Evolutionary conservation across 1,140 invertebrate species (phyloP).

Genomic region (Drosophila murphyi): DNA sequence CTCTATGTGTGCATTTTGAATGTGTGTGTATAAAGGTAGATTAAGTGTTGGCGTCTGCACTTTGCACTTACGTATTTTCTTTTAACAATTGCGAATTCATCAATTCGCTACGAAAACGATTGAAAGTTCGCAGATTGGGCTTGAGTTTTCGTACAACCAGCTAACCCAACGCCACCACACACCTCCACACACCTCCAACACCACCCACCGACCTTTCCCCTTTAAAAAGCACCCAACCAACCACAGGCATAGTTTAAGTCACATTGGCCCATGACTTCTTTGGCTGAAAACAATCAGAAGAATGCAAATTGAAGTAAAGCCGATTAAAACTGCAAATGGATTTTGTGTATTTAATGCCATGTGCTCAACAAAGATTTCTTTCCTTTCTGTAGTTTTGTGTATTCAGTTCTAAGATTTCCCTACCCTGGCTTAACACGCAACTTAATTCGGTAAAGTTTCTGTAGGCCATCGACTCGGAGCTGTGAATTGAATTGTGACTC

Average conservation of each 20-base stretch:
- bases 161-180: too few relatives aligned
- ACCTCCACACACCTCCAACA: too few relatives aligned
- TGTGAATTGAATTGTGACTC: neutral
- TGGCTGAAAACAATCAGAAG: neutral
- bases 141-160: neutral
- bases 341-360: neutral
- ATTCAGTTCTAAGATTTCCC: too few relatives aligned
- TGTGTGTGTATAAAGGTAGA: neutral
- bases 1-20: neutral
- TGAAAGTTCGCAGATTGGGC: neutral
- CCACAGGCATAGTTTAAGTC: neutral
- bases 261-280: neutral
- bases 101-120: neutral
- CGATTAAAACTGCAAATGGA: neutral
- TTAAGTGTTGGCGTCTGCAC: neutral
- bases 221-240: too few relatives aligned
- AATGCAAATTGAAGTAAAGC: conserved; percentile 1
- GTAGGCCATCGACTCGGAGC: too few relatives aligned
- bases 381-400: too few relatives aligned
- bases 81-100: conserved; percentile 3
- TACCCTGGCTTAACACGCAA: neutral
- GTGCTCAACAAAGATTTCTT: too few relatives aligned
- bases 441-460: neutral
- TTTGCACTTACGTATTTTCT: neutral
- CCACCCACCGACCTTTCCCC: too few relatives aligned